phyloP scores from a whole-genome alignment of 2,113 vertebrate genomes.

The Chaetodon auriga region DNA sequence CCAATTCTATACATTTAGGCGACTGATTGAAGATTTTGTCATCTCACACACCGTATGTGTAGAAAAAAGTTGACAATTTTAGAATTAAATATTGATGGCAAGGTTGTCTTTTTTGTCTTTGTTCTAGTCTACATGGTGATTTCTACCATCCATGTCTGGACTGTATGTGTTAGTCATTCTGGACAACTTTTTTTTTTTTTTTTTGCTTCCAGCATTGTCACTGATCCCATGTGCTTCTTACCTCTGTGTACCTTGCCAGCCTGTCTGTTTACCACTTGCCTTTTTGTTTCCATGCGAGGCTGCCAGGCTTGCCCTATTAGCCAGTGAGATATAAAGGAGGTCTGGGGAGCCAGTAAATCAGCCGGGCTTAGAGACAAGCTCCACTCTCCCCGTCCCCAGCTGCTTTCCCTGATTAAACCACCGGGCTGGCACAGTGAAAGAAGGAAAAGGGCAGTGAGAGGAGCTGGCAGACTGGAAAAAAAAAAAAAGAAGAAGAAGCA shows the following conservation, averaged over 20 bases:
- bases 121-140: neutral
- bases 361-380: constrained; percentile 55
- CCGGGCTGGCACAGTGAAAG: constrained; percentile 19
- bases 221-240: constrained; percentile 15
- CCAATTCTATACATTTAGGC: neutral
- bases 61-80: too few species aligned
- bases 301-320: constrained; percentile 53
- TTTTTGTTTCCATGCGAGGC: constrained; percentile 22
- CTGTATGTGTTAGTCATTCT: neutral
- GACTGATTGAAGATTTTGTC: neutral
- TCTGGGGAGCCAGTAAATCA: constrained; percentile 59
- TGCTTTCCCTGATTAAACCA: constrained; percentile 72
- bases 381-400: constrained; percentile 56
- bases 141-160: neutral
- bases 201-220: neutral
- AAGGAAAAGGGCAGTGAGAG: constrained; percentile 40
- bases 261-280: constrained; percentile 37
- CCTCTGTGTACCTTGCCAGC: constrained; percentile 9
- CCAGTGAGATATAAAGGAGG: constrained; percentile 47
- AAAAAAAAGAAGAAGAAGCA: neutral
- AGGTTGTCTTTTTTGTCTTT: neutral
- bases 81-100: neutral
- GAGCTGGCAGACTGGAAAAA: constrained; percentile 22
- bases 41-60: neutral
- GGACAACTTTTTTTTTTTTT: neutral